These are phyloP conservation scores for Bombus fervidus DNA, from an alignment of 1,140 invertebrate genomes.

Conservation along the genomic window DNA sequence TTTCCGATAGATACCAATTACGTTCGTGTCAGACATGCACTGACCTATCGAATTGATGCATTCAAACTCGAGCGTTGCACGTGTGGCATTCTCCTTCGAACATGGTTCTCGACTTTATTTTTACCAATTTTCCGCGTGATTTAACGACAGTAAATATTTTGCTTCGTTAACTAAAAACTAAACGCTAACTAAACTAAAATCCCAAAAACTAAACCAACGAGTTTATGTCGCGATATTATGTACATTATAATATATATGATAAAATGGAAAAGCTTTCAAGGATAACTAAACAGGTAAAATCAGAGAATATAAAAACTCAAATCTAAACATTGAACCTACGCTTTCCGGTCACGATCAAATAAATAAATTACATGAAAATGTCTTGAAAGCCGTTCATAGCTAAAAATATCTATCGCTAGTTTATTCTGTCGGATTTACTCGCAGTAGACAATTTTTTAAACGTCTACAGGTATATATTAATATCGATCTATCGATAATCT, in stretches of 20 bases:
- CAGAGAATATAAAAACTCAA: neutral
- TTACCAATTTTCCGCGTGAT: too few species aligned
- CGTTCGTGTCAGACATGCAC: slow-evolving; percentile 25
- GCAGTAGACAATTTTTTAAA: neutral
- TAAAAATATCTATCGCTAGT: neutral
- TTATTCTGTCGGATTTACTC: neutral
- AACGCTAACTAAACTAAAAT: neutral
- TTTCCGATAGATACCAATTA: slow-evolving; percentile 47
- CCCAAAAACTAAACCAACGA: neutral
- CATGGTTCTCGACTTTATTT: neutral
- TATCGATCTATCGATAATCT: too few species aligned
- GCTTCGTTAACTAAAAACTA: neutral
- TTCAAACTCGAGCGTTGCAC: neutral
- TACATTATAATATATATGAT: neutral
- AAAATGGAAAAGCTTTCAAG: neutral
- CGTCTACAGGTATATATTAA: neutral
- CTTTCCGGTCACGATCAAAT: neutral
- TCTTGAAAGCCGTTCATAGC: neutral
- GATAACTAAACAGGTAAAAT: neutral
- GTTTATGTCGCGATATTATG: neutral
- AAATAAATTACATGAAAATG: neutral
- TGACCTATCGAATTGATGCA: slow-evolving; percentile 57
- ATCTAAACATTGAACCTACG: neutral
- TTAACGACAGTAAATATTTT: neutral
- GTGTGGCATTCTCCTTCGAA: neutral